Evolutionary conservation across 2,113 vertebrate species (phyloP), one percentile per base, ranked within the genome.

Genomic region (Caranx melampygus): DNA sequence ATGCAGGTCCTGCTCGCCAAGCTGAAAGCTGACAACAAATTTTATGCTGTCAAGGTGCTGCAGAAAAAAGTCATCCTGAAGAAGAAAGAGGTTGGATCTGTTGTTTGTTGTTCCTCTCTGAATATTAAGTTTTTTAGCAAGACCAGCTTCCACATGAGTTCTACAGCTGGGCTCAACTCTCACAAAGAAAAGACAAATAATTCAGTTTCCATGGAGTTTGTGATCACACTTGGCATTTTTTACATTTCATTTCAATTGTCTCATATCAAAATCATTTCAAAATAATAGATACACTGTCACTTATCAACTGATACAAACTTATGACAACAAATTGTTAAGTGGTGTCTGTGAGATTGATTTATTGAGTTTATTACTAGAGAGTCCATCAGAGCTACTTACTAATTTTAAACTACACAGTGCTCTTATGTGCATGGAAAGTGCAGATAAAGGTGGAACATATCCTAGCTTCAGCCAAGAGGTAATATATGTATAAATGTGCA

Each of bases 21-120:
- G 80, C 96, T 91, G 76, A 99, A 98, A 92, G 95, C 96, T 0
- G 96, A 99, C 0, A 96, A 94, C 58, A 97, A 90, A 6, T 99
- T 98, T 89, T 99, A 98, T 2, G 98, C 98, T 0, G 96, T 99
- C 61, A 99, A 99, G 89, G 98, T 99, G 83, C 93, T 99, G 82
- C 97, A 99, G 91, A 99, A 99, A 93, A 99, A 99, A 92, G 95
- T 97, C 42, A 97, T 99, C 70, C 93, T 99, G 62, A 99, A 99
- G 96, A 97, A 97, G 74, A 98, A 99, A 85, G 98, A 99, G 97
- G 98, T 99, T 92, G 72, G 91, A 44, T 59, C 45, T 21, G 21
- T 26, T 10, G 15, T 40, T 14, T 58, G 37, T 8, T 37, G 37
- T 37, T 37, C 37, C 4, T 37, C 8, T 37, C 37, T 37, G 37